Percentiles rank a stretch among this genome's conserved stretches.
These are phyloP conservation scores for Ctenopoma kingsleyae DNA, from an alignment of 2,797 vertebrate species.

Conservation along the genomic window DNA sequence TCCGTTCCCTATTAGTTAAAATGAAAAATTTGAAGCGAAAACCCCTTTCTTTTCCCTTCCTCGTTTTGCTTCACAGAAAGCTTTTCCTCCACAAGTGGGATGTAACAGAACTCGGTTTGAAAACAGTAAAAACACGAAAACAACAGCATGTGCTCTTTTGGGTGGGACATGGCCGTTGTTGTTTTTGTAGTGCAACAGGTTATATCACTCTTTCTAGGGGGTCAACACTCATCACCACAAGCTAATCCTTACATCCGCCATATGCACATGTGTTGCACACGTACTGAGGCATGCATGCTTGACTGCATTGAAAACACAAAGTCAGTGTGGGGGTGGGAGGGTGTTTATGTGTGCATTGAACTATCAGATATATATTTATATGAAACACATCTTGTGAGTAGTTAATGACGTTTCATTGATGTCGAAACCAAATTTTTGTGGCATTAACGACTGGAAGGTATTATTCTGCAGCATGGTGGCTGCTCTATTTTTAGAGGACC, in stretches of 20 bases:
- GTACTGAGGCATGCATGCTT: conserved; percentile 34
- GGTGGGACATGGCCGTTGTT: conserved; percentile 17
- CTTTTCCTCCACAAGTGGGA: conserved; percentile 7
- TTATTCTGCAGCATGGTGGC: conserved; percentile 29
- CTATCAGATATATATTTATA: neutral
- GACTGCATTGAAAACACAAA: conserved; percentile 33
- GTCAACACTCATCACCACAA: conserved; percentile 18
- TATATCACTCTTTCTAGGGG: conserved; percentile 21
- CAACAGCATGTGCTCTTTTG: conserved; percentile 4
- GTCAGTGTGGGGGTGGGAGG: conserved; percentile 10
- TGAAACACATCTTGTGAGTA: conserved; percentile 12
- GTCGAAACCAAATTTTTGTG: conserved; percentile 30
- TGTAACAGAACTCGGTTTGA: conserved; percentile 4
- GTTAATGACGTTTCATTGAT: conserved; percentile 27
- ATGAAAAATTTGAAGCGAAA: conserved; percentile 45
- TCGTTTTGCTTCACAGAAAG: conserved; percentile 18
- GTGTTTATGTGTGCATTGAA: conserved; percentile 12
- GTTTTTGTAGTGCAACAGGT: conserved; percentile 64
- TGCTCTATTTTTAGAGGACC: conserved; percentile 46
- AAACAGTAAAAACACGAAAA: conserved; percentile 7
- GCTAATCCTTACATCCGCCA: conserved; percentile 38
- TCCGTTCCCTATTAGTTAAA: conserved; percentile 60
- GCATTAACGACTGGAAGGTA: conserved; percentile 24
- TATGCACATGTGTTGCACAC: conserved; percentile 47
- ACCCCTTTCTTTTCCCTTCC: neutral